These are phyloP conservation scores for Centropyge bicolor DNA, from an alignment of 2,797 vertebrate species.

Conservation along the genomic window DNA sequence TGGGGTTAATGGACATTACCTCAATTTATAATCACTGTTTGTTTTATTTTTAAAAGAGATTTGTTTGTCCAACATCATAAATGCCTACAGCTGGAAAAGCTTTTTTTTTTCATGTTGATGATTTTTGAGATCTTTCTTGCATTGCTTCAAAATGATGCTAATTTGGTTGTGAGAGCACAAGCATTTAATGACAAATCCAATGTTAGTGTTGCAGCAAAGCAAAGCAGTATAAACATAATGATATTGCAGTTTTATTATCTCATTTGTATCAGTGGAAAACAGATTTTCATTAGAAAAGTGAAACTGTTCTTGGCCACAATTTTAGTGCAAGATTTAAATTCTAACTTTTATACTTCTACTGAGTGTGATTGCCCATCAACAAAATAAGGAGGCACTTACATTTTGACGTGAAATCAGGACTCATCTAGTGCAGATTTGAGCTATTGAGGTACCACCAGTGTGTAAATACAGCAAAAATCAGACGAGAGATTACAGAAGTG, in stretches of 20 bases:
- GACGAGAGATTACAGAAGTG: too few species aligned
- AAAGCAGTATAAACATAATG: not conserved
- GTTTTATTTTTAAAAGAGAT: not conserved
- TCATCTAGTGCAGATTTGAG: not conserved
- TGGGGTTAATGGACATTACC: slow-evolving; percentile 18
- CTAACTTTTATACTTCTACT: not conserved
- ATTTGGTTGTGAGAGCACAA: not conserved
- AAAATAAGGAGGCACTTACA: not conserved
- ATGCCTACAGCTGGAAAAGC: not conserved
- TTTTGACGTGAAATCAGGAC: slow-evolving; percentile 2
- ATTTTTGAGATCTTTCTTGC: slow-evolving; percentile 9
- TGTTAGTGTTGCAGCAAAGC: not conserved
- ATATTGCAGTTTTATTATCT: not conserved
- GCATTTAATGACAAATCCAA: slow-evolving; percentile 13
- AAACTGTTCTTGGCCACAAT: not conserved
- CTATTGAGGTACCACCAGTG: not conserved
- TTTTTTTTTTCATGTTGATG: not conserved
- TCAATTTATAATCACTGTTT: not conserved
- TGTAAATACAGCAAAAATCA: not conserved
- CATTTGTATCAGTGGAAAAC: not conserved
- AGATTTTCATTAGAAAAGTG: not conserved
- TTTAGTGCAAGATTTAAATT: slow-evolving; percentile 4
- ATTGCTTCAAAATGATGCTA: slow-evolving; percentile 7
- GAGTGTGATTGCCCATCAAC: not conserved
- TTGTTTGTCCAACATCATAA: slow-evolving; percentile 14